Evolutionary conservation across 2,113 vertebrate species (phyloP), one percentile per base, ranked within the genome.

Genomic region (Penelope pileata): DNA sequence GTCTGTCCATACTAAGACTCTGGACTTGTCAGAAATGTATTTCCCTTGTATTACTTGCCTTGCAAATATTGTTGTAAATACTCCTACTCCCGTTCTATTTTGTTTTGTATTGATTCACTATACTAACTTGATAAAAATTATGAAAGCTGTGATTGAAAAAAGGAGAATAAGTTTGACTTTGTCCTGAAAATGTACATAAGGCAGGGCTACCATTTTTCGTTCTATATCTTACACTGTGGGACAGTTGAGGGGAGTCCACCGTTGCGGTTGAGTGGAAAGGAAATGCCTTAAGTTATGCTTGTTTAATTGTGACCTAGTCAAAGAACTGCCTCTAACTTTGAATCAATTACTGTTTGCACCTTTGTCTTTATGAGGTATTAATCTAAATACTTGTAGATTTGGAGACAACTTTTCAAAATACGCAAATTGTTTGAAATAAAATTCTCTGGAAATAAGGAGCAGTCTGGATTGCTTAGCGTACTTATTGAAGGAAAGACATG

Each of bases 131-230:
- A 47, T 63, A 27, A 27, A 1, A 9, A 12, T 22, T 66, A 13
- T 0, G 13, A 67, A 90, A 67, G 36, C 21, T 1, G 3, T 54
- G 9, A 32, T 17, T 53, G 4, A 13, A n/a, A 60, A 40, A 72
- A 59, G 36, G 7, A 17, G 13, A 58, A 4, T 69, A 62, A 16
- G 21, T 67, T 89, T 67, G 17, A 32, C 24, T 67, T 77, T 67
- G n/a, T 62, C 47, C 22, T 77, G 48, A 29, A 21, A 36, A 53
- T 3, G 7, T 43, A 29, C 1, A 0, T 36, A 47, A 85, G 10
- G 42, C 26, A 34, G 58, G 7, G 60, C 29, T 83, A 9, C n/a
- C 2, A 4, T 14, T 40, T 54, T 56, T 87, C 7, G 10, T 59
- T 48, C 18, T 36, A 7, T 19, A 2, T 70, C 56, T 60, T 73